Base-by-base conservation (phyloP, 2,888 invertebrate genomes). In the Sicus ferrugineus region DNA sequence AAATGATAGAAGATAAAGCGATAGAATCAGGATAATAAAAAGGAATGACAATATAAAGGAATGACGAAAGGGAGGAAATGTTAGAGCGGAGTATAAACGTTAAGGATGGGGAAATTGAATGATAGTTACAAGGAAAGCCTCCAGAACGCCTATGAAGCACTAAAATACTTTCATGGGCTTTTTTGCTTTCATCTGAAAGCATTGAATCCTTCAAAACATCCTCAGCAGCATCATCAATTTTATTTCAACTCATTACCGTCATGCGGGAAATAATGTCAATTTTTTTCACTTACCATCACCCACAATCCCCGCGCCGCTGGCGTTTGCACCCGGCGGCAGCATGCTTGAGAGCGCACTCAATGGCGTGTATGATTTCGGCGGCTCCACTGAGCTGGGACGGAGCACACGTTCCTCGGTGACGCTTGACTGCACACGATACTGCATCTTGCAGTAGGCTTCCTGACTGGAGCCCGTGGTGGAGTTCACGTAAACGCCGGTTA, bases 391-490 rank as follows among this genome's bases (percentile, higher is more conserved):
- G 54, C 78, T 83, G 2, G 85, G 83, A 2, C 83, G 90, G 88
- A 94, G 91, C 30, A 94, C 91, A 62, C 94, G 93, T 65, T 94
- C 93, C 76, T 94, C 94, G 14, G 94, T 94, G 81, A 94, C 94
- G 65, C 94, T 94, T 62, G 94, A 93, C 75, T 93, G 93, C 76
- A 94, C 94, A 74, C 94, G 90, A 84, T 95, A 94, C 86, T 94
- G 93, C 93, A 94, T 94, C 76, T 93, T 94, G 83, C 94, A 94
- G 81, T 91, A 94, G 34, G 93, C 93, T 81, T 92, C 93, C 80
- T 90, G 90, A 75, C 93, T 93, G 42, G 90, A 90, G 69, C 90
- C 88, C 2, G 91, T 91, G 28, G 92, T 90, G 78, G 90, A 89
- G 82, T 91, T 91, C 64, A 91, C 90, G 84, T 94, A 94, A 70